Evolutionary conservation across 2,113 vertebrate genomes (phyloP).

Genomic region (Probosciger aterrimus): DNA sequence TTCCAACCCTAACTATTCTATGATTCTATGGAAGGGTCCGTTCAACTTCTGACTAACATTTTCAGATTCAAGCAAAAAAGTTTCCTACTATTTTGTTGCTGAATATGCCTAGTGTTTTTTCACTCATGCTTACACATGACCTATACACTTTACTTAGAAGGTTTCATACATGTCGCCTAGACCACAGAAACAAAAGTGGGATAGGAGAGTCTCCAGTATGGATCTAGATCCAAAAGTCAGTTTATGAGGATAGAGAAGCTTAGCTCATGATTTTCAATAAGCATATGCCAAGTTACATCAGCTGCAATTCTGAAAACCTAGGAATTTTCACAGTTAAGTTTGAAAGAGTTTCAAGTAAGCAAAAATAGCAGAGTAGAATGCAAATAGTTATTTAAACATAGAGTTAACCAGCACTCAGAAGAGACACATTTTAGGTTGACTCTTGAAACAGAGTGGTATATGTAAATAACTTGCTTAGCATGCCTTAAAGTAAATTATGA

Average conservation of each 20-base stretch:
- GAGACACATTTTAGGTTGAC: background rate
- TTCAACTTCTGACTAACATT: background rate
- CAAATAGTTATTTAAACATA: background rate
- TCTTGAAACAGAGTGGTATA: background rate
- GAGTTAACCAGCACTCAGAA: background rate
- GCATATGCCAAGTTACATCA: background rate
- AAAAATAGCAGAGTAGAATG: background rate
- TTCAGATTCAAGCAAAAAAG: background rate
- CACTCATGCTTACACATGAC: background rate
- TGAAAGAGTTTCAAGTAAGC: background rate
- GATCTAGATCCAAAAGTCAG: background rate
- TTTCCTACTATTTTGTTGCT: background rate
- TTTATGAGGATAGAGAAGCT: background rate
- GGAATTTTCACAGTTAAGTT: background rate
- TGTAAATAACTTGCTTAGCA: background rate
- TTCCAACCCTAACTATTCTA: too few relatives aligned
- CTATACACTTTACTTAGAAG: background rate
- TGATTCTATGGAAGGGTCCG: background rate
- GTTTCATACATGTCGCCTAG: background rate
- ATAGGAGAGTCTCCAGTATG: background rate
- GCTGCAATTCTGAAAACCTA: background rate
- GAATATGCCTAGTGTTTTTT: background rate
- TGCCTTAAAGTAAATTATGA: background rate
- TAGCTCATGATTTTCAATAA: background rate
- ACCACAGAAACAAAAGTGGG: background rate